Evolutionary conservation across 1,140 invertebrate genomes (phyloP), one percentile per base, ranked within the genome.

Genomic region (Hypsibius dujardini): DNA sequence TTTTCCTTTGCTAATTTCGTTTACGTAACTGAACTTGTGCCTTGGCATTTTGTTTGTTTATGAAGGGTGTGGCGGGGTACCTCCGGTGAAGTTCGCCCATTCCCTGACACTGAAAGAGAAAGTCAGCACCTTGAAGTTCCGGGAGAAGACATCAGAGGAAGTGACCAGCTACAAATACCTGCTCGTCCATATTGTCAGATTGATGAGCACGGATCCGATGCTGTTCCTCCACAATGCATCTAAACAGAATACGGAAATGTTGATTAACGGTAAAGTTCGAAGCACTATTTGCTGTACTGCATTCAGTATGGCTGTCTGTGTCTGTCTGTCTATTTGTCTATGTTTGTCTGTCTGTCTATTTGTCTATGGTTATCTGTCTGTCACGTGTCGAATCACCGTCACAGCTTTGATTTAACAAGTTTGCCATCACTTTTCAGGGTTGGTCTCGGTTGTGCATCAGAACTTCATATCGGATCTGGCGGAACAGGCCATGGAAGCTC

Each of bases 151-250:
- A 1, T 78, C 81, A 1, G 93, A 96, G 79, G 92, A 95, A 77
- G 85, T 88, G 74, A 87, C 88, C 0, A 90, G 87, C 73, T 89
- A 90, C 75, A 88, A 88, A 78, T 92, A 92, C 79, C 81, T 97
- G 1, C 79, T 97, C 1, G 79, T 95, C 46, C 87, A 88, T 81
- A 87, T 97, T 81, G 94, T 98, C 59, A 85, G 90, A 72, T 82
- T 98, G 0, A 93, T 97, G 76, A 92, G 95, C 78, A 91, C 90
- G 0, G 92, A 96, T 82, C 93, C 94, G 1, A 90, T 95, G 83
- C 81, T 97, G 7, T 56, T 56, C 50, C n/a, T 56, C 7, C 50
- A 56, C n/a, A 56, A 56, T n/a, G 50, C 50, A 7, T 56, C 50
- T n/a, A 56, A 56, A n/a, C 50, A 56, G 50, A 56, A 56, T n/a